Evolutionary conservation across 2,113 vertebrate species (phyloP).

Genomic region (Xiphophorus couchianus): DNA sequence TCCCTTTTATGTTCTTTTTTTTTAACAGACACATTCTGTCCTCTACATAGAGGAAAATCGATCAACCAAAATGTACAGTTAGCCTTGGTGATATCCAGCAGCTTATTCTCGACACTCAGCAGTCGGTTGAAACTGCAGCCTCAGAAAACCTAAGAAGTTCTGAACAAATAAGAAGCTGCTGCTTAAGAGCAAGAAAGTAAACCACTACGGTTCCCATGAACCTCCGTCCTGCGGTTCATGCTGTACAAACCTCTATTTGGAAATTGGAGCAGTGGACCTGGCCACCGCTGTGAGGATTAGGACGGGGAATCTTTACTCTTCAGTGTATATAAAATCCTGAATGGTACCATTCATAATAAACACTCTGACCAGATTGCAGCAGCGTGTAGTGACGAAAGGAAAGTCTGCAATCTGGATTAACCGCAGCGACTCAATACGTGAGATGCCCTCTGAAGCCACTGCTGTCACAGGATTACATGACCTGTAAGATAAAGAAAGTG

Average conservation of each 20-base stretch:
- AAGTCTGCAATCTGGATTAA: constrained; percentile 1
- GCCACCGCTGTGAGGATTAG: background rate
- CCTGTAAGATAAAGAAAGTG: background rate
- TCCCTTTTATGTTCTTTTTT: background rate
- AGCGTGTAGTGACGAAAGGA: background rate
- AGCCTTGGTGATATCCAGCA: background rate
- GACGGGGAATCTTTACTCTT: background rate
- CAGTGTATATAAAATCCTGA: background rate
- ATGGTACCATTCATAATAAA: background rate
- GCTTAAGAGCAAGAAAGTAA: background rate
- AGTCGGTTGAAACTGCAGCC: background rate
- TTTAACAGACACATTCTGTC: background rate
- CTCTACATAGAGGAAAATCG: too few relatives aligned
- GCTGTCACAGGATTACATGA: constrained; percentile 7
- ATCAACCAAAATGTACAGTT: background rate
- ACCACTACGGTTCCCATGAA: background rate
- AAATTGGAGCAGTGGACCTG: background rate
- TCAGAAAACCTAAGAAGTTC: background rate
- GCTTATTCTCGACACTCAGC: background rate
- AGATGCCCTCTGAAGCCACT: background rate
- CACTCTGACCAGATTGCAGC: background rate
- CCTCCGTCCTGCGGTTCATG: background rate
- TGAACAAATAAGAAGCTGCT: background rate
- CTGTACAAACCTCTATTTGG: background rate
- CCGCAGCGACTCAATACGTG: background rate